Percentiles rank a stretch among this genome's conserved stretches.
These are phyloP conservation scores for Mizuhopecten yessoensis DNA, from an alignment of 1,140 invertebrate species.

Conservation along the genomic window DNA sequence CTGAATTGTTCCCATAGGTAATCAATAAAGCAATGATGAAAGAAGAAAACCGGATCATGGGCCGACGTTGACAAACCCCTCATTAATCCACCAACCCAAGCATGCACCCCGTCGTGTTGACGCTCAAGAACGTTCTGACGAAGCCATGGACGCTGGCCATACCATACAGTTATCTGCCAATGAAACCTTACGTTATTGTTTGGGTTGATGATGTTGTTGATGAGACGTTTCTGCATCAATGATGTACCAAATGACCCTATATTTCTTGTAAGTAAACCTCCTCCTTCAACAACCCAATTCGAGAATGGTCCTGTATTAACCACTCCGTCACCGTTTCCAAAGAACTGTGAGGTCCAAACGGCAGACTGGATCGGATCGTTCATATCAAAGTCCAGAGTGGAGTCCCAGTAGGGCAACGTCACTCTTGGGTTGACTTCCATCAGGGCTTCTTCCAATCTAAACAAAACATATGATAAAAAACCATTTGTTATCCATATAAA, in stretches of 20 bases:
- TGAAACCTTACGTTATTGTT: background rate
- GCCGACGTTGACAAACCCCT: constrained; percentile 49
- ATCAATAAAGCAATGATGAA: constrained; percentile 64
- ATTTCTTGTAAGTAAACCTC: background rate
- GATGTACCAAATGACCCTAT: background rate
- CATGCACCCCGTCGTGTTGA: constrained; percentile 60
- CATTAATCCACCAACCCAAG: constrained; percentile 66
- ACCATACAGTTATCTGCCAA: background rate
- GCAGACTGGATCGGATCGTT: constrained; percentile 78
- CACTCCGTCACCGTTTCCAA: constrained; percentile 79
- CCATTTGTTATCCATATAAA: background rate
- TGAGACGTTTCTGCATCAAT: background rate
- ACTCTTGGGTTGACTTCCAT: constrained; percentile 70
- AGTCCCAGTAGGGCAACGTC: constrained; percentile 77
- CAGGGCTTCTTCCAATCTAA: constrained; percentile 77
- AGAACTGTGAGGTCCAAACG: constrained; percentile 77
- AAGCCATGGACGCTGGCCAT: background rate
- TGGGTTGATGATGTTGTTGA: constrained; percentile 27
- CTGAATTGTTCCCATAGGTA: constrained; percentile 67
- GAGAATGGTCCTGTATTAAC: background rate
- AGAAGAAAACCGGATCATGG: constrained; percentile 64
- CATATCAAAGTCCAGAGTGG: constrained; percentile 72
- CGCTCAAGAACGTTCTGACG: constrained; percentile 49
- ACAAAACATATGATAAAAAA: background rate
- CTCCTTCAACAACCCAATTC: background rate